Percentiles rank a stretch among this genome's conserved stretches.
phyloP scores from a whole-genome alignment of 2,797 vertebrate genomes.

The Pyrocephalus nanus region DNA sequence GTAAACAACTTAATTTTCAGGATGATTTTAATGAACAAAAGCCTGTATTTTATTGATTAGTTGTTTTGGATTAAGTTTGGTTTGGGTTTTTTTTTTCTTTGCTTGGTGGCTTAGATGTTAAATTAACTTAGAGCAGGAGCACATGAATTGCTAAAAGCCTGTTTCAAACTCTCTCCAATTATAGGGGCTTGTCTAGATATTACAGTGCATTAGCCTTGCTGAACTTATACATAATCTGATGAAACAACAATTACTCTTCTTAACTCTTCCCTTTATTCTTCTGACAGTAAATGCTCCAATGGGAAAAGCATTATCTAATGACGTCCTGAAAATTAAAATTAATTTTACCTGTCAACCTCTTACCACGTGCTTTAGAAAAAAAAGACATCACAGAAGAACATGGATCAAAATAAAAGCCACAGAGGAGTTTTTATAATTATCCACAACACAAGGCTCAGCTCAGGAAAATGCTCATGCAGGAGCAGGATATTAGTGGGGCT shows the following conservation, averaged over 20 bases:
- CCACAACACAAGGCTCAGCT: not conserved
- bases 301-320: not conserved
- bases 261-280: not conserved
- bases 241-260: constrained; percentile 24
- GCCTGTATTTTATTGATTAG: not conserved
- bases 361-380: rapidly evolving
- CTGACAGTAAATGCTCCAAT: not conserved
- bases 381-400: rapidly evolving
- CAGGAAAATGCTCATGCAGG: not conserved
- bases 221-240: constrained; percentile 32
- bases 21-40: not conserved
- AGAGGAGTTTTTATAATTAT: not conserved
- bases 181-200: not conserved
- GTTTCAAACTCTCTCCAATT: not conserved
- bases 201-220: constrained; percentile 23
- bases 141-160: constrained; percentile 8
- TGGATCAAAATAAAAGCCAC: not conserved
- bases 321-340: not conserved
- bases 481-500: not conserved
- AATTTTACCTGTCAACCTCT: not conserved
- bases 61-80: not conserved
- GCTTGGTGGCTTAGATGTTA: not conserved
- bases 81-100: not conserved
- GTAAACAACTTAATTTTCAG: not conserved
- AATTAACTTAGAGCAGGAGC: constrained; percentile 15